Evolutionary conservation across 2,888 invertebrate species (phyloP).

Genomic region (Lymantria monacha): DNA sequence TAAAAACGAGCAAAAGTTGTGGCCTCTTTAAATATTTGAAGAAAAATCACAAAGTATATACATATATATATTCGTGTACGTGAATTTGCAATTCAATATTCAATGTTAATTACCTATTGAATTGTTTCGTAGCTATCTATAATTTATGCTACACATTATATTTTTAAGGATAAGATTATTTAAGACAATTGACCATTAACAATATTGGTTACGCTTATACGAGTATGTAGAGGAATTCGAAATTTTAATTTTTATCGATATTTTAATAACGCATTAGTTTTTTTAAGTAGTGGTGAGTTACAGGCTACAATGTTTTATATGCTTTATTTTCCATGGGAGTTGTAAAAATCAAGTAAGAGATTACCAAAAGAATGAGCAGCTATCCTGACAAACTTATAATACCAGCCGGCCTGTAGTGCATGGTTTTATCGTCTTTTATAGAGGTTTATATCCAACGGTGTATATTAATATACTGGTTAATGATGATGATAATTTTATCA

Average conservation of each 20-base stretch:
- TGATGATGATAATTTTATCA: too few relatives aligned
- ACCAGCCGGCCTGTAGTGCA: too few relatives aligned
- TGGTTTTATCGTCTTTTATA: too few relatives aligned
- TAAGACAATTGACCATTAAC: constrained; percentile 21
- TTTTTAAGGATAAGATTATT: background rate
- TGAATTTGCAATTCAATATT: constrained; percentile 37
- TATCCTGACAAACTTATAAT: too few relatives aligned
- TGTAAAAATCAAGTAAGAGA: too few relatives aligned
- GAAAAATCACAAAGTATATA: constrained; percentile 13
- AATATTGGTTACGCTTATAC: constrained; percentile 1
- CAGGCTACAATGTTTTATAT: too few relatives aligned
- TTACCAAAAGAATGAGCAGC: too few relatives aligned
- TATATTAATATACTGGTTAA: too few relatives aligned
- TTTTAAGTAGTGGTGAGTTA: too few relatives aligned
- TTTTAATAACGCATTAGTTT: background rate
- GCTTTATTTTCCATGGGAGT: too few relatives aligned
- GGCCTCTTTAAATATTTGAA: constrained; percentile 11
- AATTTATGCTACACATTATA: background rate
- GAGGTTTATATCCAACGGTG: too few relatives aligned
- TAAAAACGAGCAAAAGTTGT: background rate
- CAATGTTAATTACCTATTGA: constrained; percentile 39
- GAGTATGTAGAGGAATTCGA: background rate
- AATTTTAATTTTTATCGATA: background rate
- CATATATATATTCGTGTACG: constrained; percentile 8
- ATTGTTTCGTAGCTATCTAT: constrained; percentile 25